A percentile compares a stretch with the other conserved stretches of the same genome.
These are phyloP conservation scores for Ostrea denselamellosa DNA, from an alignment of 1,140 invertebrate species.

Conservation along the genomic window DNA sequence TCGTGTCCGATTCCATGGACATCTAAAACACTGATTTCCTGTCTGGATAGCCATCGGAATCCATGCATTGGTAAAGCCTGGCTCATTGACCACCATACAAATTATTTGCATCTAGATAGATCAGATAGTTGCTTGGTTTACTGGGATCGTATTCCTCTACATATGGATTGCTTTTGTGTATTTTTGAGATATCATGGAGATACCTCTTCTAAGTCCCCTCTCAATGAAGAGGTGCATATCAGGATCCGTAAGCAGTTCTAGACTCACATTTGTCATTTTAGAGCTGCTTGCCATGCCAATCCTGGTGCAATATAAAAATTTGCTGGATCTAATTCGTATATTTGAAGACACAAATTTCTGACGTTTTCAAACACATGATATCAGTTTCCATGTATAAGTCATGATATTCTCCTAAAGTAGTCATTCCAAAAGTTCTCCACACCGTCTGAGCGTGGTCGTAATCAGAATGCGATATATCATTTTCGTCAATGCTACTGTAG, in stretches of 20 bases:
- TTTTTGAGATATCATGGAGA: background rate
- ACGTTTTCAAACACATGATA: slow-evolving; percentile 43
- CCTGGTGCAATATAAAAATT: no score
- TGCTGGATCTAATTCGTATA: background rate
- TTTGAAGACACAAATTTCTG: background rate
- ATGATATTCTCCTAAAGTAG: slow-evolving; percentile 11
- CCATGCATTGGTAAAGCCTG: slow-evolving; percentile 58
- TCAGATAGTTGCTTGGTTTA: no score
- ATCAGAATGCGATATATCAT: no score
- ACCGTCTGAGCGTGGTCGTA: no score
- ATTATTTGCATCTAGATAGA: slow-evolving; percentile 73
- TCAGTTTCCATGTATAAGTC: slow-evolving; percentile 31
- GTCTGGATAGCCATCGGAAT: slow-evolving; percentile 74
- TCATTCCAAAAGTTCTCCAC: no score
- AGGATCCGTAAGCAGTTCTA: background rate
- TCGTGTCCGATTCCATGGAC: slow-evolving; percentile 14
- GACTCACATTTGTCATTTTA: background rate
- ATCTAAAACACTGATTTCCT: background rate
- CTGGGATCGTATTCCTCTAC: background rate
- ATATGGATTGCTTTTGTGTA: background rate
- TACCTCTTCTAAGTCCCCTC: background rate
- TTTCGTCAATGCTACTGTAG: slow-evolving; percentile 22
- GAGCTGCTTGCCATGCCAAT: background rate
- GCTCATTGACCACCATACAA: slow-evolving; percentile 69
- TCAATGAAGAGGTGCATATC: background rate